A percentile compares a stretch with the other conserved stretches of the same genome.
These are phyloP conservation scores for Lycaon pictus DNA, from an alignment of 2,113 vertebrate genomes.

Conservation along the genomic window DNA sequence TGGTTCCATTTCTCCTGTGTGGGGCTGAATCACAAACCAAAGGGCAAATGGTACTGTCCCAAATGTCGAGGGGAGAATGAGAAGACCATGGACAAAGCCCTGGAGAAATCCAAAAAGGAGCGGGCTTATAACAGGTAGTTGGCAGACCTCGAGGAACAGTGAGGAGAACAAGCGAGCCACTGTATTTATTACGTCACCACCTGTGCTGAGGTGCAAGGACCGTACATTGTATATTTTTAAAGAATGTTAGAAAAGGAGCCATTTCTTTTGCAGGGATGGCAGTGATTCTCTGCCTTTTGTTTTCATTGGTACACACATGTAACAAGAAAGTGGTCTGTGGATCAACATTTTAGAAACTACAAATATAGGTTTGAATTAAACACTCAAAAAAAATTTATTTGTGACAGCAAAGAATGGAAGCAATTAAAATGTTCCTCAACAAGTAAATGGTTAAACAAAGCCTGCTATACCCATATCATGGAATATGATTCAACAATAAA, in stretches of 20 bases:
- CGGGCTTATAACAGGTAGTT: conserved; percentile 97
- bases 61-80: conserved; percentile 97
- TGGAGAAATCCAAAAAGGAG: conserved; percentile 97
- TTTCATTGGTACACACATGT: conserved; percentile 77
- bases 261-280: conserved; percentile 83
- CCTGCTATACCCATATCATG: background rate
- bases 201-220: conserved; percentile 82
- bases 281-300: conserved; percentile 66
- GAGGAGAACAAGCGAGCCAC: conserved; percentile 62
- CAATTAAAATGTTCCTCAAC: background rate
- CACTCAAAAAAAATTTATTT: background rate
- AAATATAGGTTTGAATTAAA: conserved; percentile 78
- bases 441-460: background rate
- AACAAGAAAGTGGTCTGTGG: conserved; percentile 81
- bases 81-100: conserved; percentile 98
- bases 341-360: conserved; percentile 78
- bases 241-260: conserved; percentile 80
- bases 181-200: conserved; percentile 85
- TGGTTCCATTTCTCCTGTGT: conserved; percentile 99
- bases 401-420: background rate
- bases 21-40: conserved; percentile 97
- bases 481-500: conserved; percentile 38
- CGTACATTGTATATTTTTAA: conserved; percentile 86
- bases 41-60: conserved; percentile 99
- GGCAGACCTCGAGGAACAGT: background rate